These are phyloP conservation scores for Pseudolycoriella hygida DNA, from an alignment of 2,888 invertebrate genomes.

Conservation along the genomic window DNA sequence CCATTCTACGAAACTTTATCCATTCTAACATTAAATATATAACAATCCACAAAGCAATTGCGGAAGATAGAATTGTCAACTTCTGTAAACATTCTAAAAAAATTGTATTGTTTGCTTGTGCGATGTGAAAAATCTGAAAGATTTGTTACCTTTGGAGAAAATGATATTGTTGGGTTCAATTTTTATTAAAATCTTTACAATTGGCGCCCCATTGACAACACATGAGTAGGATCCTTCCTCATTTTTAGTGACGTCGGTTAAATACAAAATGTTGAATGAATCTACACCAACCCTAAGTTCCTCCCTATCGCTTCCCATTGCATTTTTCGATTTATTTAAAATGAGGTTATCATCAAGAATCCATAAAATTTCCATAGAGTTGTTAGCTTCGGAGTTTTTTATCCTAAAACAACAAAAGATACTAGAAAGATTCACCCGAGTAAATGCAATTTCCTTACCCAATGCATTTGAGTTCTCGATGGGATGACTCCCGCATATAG, in stretches of 20 bases:
- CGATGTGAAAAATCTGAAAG: no score
- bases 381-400: not conserved
- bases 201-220: not conserved
- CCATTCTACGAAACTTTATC: no score
- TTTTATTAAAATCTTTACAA: not conserved
- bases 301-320: not conserved
- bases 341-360: not conserved
- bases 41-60: no score
- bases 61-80: no score
- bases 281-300: not conserved
- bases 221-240: conserved; percentile 1
- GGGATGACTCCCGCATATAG: not conserved
- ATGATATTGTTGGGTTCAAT: not conserved
- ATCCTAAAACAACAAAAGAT: not conserved
- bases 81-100: no score
- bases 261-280: not conserved
- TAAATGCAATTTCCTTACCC: not conserved
- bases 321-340: not conserved
- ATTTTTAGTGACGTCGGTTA: not conserved
- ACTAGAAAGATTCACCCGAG: not conserved
- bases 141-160: not conserved
- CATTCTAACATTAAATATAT: no score
- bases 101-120: no score
- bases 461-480: not conserved
- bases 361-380: conserved; percentile 1